Evolutionary conservation across 2,888 invertebrate genomes (phyloP).

Genomic region (Formica aserva): DNA sequence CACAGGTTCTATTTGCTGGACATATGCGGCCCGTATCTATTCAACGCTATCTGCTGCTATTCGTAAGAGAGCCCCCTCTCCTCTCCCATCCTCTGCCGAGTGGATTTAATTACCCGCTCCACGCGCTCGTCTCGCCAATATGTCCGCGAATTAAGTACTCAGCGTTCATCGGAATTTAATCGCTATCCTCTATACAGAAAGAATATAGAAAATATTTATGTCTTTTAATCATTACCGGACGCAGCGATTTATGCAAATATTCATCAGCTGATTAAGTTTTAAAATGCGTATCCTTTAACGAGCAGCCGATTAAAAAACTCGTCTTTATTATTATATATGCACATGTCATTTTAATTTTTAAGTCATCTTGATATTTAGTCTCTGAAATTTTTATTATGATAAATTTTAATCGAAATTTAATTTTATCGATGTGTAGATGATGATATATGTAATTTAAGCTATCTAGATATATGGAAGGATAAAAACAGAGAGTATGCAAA

Average conservation of each 20-base stretch:
- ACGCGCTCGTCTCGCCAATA: slow-evolving; percentile 54
- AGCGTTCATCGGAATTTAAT: neutral
- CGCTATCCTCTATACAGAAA: neutral
- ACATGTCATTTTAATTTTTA: neutral
- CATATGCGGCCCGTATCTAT: slow-evolving; percentile 66
- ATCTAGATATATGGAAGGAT: neutral
- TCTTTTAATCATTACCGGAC: neutral
- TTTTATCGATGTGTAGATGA: neutral
- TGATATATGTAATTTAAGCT: neutral
- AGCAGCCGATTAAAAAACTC: neutral
- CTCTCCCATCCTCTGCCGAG: neutral
- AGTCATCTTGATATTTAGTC: neutral
- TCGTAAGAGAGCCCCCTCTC: slow-evolving; percentile 63
- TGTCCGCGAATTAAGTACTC: slow-evolving; percentile 12
- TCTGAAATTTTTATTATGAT: neutral
- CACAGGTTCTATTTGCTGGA: slow-evolving; percentile 77
- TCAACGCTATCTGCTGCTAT: slow-evolving; percentile 61
- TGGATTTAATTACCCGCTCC: slow-evolving; percentile 69
- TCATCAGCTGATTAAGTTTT: neutral
- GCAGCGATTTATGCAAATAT: neutral
- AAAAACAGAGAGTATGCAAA: neutral
- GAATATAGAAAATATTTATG: neutral
- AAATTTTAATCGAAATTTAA: neutral
- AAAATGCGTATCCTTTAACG: neutral
- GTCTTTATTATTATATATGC: neutral